Conservation (phyloP, 2,888 invertebrate genomes). For the Tipula unca region DNA sequence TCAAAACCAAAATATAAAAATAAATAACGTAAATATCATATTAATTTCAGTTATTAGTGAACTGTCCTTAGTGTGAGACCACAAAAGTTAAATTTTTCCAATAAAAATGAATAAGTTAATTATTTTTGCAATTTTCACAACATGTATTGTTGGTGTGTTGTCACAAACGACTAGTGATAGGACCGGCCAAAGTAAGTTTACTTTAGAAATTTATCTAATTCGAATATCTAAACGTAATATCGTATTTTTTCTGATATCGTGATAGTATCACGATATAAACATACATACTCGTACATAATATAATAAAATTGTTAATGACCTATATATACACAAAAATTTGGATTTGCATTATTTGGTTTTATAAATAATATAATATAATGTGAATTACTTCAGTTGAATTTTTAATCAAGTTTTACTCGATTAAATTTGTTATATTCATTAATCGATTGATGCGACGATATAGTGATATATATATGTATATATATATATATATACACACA, state of each 20-base stretch:
- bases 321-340: background rate
- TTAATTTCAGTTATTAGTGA: conserved; percentile 14
- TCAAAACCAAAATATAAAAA: background rate
- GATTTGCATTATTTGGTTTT: background rate
- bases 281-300: background rate
- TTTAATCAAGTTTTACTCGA: background rate
- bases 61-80: background rate
- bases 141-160: background rate
- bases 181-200: background rate
- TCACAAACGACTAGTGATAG: background rate
- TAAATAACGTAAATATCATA: background rate
- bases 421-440: background rate
- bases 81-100: background rate
- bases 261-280: background rate
- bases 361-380: background rate
- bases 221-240: background rate
- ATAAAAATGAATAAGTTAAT: conserved; percentile 16
- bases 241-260: background rate
- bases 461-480: too few relatives aligned
- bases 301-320: background rate
- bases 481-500: too few relatives aligned
- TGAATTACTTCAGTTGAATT: background rate
- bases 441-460: background rate
- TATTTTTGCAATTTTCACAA: background rate
- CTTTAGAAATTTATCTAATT: background rate